Evolutionary conservation across 2,888 invertebrate species (phyloP), one percentile per base, ranked within the genome.

Genomic region (Eustalomyia histrio): DNA sequence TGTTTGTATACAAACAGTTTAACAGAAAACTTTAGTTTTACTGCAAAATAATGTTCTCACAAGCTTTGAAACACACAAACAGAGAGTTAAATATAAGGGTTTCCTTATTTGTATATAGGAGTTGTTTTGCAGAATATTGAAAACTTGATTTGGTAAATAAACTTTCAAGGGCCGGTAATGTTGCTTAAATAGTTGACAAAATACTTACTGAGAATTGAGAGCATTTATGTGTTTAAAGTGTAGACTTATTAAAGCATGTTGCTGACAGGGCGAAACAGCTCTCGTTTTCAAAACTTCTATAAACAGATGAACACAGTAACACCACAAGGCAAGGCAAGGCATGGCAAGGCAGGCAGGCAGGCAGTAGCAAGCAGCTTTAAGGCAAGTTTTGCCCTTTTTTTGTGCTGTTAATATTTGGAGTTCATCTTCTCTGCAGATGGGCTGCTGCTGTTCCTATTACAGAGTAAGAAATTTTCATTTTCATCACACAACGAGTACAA

Each of bases 341-440:
- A n/a, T n/a, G n/a, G n/a, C n/a, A n/a, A n/a, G n/a, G n/a, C n/a
- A n/a, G n/a, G n/a, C n/a, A n/a, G n/a, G n/a, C 58, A 67, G 74
- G n/a, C 65, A 29, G 55, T 55, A 69, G 64, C 43, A 39, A 21
- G 39, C 58, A 57, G 80, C 65, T 75, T 72, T 60, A 76, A 68
- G 71, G 80, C 71, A 76, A 80, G 65, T 80, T 71, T 61, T 75
- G 75, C 71, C 71, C 71, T 80, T 75, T 80, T 80, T 75, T 73
- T 73, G 29, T 29, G 29, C 55, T 67, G 35, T 73, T 61, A 18
- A 67, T 67, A 76, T 68, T 76, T 80, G 72, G 67, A 71, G 75
- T 71, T 69, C 71, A 75, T 71, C 65, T 71, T 64, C 53, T 65
- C 55, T 67, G 61, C 39, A 57, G n/a, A 55, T 65, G 50, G 24